A percentile compares a stretch with the other conserved stretches of the same genome.
Conservation (phyloP, 1,140 invertebrate species). For the Ostrea edulis region DNA sequence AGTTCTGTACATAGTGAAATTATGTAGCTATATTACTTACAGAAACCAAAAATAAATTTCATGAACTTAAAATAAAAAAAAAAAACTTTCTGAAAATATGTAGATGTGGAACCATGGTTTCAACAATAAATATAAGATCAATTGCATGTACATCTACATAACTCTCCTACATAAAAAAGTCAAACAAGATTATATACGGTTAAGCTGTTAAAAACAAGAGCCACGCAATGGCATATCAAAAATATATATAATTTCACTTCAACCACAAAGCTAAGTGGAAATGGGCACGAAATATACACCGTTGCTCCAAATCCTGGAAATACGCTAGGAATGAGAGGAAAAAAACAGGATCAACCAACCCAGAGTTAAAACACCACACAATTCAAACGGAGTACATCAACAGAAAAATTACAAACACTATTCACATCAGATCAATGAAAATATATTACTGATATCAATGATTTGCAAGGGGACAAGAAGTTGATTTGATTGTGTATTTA, state of each 20-base stretch:
- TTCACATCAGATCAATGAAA: not conserved
- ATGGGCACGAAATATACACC: constrained; percentile 34
- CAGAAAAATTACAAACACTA: constrained; percentile 2
- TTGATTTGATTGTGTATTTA: not conserved
- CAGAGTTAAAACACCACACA: constrained; percentile 38
- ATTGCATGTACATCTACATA: constrained; percentile 5
- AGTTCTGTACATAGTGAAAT: not conserved
- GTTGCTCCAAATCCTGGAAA: constrained; percentile 46
- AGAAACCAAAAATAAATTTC: not conserved
- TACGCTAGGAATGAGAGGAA: constrained; percentile 52
- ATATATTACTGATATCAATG: not conserved
- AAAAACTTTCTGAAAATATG: not conserved
- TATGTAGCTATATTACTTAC: not conserved
- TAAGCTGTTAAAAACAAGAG: constrained; percentile 50
- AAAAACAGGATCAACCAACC: constrained; percentile 50
- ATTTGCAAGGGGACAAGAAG: not conserved
- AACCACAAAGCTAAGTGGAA: constrained; percentile 43
- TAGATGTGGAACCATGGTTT: constrained; percentile 26
- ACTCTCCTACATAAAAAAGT: constrained; percentile 42
- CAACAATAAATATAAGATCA: constrained; percentile 41
- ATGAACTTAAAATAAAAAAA: not conserved
- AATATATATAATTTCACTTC: constrained; percentile 50
- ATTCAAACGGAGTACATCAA: constrained; percentile 10
- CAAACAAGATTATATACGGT: constrained; percentile 52
- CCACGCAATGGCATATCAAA: constrained; percentile 54